These are phyloP conservation scores for Amaurobius ferox DNA, from an alignment of 2,888 invertebrate species.

Conservation along the genomic window DNA sequence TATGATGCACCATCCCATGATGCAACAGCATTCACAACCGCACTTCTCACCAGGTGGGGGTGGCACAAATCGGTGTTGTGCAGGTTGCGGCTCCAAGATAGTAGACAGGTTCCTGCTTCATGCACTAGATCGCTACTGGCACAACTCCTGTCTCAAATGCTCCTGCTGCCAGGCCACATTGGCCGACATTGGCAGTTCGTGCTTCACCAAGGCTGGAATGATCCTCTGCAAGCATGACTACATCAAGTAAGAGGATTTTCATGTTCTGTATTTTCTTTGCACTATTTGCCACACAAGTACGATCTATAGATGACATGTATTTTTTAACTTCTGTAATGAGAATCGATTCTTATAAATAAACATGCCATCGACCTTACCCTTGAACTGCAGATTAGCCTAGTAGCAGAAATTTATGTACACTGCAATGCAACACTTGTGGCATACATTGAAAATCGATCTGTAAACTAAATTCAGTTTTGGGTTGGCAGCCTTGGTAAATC, in stretches of 20 bases:
- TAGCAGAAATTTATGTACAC: too few species aligned
- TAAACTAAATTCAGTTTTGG: too few species aligned
- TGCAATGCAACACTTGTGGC: too few species aligned
- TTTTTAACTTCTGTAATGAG: too few species aligned
- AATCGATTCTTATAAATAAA: too few species aligned
- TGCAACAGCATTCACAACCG: conserved; percentile 52
- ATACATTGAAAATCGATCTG: too few species aligned
- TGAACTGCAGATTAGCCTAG: too few species aligned
- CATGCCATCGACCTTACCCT: too few species aligned
- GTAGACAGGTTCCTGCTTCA: conserved; percentile 89
- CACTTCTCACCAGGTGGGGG: conserved; percentile 27
- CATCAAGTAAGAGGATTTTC: conserved; percentile 85
- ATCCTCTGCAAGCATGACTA: conserved; percentile 97
- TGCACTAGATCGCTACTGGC: conserved; percentile 96
- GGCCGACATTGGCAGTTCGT: conserved; percentile 93
- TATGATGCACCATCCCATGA: conserved; percentile 48
- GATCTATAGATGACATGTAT: too few species aligned
- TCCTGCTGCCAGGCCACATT: conserved; percentile 91
- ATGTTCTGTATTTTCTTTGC: too few species aligned
- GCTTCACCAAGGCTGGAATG: conserved; percentile 94
- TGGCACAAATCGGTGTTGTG: conserved; percentile 53
- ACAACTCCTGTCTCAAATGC: conserved; percentile 96
- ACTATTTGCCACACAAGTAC: too few species aligned
- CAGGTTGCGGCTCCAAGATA: conserved; percentile 71
- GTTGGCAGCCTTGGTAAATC: too few species aligned